Base-by-base conservation (phyloP, 1,140 invertebrate species). In the Dendrolimus kikuchii region DNA sequence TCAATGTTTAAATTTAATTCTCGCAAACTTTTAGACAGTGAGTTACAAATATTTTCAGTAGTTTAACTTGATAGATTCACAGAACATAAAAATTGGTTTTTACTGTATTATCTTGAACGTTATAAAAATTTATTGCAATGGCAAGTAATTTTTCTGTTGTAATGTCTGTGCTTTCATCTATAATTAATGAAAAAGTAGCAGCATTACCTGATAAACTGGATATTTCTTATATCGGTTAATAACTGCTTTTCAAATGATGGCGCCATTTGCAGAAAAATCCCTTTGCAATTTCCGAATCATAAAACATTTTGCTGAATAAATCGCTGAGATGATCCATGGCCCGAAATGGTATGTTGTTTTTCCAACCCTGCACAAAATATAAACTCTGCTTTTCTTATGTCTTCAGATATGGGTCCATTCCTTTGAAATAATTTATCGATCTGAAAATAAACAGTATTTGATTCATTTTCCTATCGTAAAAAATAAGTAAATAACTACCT, bases 391-490 rank as follows among this genome's bases (percentile, higher is more conserved):
- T 46, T 10, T 46, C 45, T 46, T 46, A 46, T 10, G 7, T 46
- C 45, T 46, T 46, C 45, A 46, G 45, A 46, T 46, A 7, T 8
- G 45, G 45, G 45, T 46, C 45, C 45, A 6, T 46, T 46, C 45
- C 45, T 46, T 46, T 46, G 45, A 46, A 46, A 46, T 46, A 46
- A 46, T 46, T 46, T 46, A 46, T 46, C 45, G 45, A 46, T 46
- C 45, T 2, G 45, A 46, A 46, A 8, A 46, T 46, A 46, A 46
- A 46, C 45, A 46, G 45, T 46, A 46, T 46, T 46, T 46, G 45
- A 46, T 46, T 46, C 7, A 46, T 46, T 46, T 46, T 46, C n/a
- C 45, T 8, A 46, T 46, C 45, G 45, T 46, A 46, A 46, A 46
- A 2, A 46, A 2, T 46, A 46, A 46, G 45, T 46, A 46, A 46